Evolutionary conservation across 2,888 invertebrate species (phyloP), one percentile per base, ranked within the genome.

Genomic region (Tupiocoris notatus): DNA sequence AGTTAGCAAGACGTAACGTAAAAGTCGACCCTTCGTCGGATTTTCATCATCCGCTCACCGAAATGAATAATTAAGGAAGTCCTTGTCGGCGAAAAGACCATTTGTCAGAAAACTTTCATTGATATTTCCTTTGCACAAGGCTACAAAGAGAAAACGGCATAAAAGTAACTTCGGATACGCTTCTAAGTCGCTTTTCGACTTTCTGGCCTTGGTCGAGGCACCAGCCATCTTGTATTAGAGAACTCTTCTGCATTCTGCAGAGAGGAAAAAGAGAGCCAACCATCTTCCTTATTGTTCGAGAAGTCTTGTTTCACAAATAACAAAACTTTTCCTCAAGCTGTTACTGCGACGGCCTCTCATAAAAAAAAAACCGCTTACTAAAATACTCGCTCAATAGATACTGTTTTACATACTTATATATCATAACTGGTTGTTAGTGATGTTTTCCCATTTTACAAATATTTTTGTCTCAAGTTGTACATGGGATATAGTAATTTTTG

Each of bases 1-100:
- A 67, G 67, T 56, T 67, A 67, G 57, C 54, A 67, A 67, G 56
- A 56, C 56, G 67, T 67, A 56, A 56, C 56, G 67, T 67, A 56
- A 67, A 67, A 67, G 67, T 56, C 67, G 57, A 67, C 39, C 39
- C 12, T 12, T 57, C 22, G 67, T 67, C 54, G 59, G 24, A 59
- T 71, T 71, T 71, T 54, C 70, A 71, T 71, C 70, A 71, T 20
- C 56, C 22, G 67, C 39, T 39, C 12, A 22, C 59, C 25, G 23
- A 61, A 71, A 71, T 71, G 70, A 71, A 71, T 71, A 71, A 71
- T 71, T 71, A 71, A 61, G 61, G 70, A 71, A 71, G 70, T 71
- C 70, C 61, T 71, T 71, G 57, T 56, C 56, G 39, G 67, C 39
- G 12, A 54, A 18, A 58, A 25, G 59, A 59, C 70, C 70, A 71